These are phyloP conservation scores for Seira sanloemensis DNA, from an alignment of 2,888 invertebrate species.

Conservation along the genomic window DNA sequence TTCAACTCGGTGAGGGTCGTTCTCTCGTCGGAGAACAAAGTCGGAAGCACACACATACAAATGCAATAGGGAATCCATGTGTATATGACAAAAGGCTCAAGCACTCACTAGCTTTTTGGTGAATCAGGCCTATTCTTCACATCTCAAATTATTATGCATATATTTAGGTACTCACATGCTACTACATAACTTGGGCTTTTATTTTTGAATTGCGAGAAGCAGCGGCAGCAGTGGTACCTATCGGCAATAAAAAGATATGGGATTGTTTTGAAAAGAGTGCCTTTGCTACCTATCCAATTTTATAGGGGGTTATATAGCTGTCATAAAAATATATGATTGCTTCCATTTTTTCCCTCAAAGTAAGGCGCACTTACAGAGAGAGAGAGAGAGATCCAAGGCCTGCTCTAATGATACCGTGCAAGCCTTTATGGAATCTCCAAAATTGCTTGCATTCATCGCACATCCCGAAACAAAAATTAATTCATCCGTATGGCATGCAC, in stretches of 20 bases:
- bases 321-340: not conserved
- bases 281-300: not conserved
- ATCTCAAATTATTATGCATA: not conserved
- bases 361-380: not conserved
- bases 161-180: not conserved
- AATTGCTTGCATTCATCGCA: not conserved
- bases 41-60: conserved; percentile 34
- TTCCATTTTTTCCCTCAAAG: not conserved
- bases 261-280: not conserved
- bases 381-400: not conserved
- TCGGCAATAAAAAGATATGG: conserved; percentile 27
- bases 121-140: not conserved
- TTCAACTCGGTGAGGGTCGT: conserved; percentile 59
- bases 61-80: conserved; percentile 32
- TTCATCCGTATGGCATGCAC: not conserved
- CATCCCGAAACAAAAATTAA: not conserved
- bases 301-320: not conserved
- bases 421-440: not conserved
- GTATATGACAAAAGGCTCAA: not conserved
- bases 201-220: conserved; percentile 27
- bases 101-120: not conserved
- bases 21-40: conserved; percentile 55
- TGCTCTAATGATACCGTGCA: not conserved
- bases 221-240: not conserved
- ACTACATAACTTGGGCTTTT: not conserved